Percentiles rank a stretch among this genome's conserved stretches.
Conservation (phyloP, 2,113 vertebrate genomes). For the Mus pahari region DNA sequence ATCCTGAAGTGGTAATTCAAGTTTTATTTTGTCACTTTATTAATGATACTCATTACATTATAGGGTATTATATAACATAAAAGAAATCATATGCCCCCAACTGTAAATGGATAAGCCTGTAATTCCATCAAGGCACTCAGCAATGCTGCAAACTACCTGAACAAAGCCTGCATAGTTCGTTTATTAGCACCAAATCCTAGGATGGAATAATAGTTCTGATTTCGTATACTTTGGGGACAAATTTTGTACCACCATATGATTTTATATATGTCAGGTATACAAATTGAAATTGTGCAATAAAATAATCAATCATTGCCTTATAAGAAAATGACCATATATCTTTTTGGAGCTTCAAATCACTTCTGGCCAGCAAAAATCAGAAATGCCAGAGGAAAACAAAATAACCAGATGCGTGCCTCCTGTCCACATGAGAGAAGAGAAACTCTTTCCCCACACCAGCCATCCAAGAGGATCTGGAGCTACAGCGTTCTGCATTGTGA, state of each 20-base stretch:
- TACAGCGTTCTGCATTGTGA: neutral
- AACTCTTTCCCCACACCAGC: neutral
- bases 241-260: constrained; percentile 37
- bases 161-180: constrained; percentile 59
- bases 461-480: neutral
- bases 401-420: neutral
- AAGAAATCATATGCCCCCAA: constrained; percentile 67
- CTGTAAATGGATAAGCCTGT: constrained; percentile 60
- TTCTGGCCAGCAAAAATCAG: constrained; percentile 44
- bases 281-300: constrained; percentile 65
- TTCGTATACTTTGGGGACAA: constrained; percentile 58
- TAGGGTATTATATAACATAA: constrained; percentile 66
- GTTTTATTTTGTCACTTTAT: constrained; percentile 85
- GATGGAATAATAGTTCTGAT: constrained; percentile 65
- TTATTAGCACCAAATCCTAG: constrained; percentile 44
- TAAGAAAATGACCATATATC: constrained; percentile 40
- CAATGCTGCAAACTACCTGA: constrained; percentile 56
- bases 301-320: constrained; percentile 65
- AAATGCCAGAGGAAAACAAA: neutral
- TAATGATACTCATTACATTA: constrained; percentile 81
- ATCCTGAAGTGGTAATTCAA: constrained; percentile 84
- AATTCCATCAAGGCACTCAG: constrained; percentile 68
- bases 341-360: constrained; percentile 45
- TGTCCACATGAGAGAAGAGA: neutral
- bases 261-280: constrained; percentile 68